These are phyloP conservation scores for Apodemia zela DNA, from an alignment of 2,888 invertebrate species.

Conservation along the genomic window DNA sequence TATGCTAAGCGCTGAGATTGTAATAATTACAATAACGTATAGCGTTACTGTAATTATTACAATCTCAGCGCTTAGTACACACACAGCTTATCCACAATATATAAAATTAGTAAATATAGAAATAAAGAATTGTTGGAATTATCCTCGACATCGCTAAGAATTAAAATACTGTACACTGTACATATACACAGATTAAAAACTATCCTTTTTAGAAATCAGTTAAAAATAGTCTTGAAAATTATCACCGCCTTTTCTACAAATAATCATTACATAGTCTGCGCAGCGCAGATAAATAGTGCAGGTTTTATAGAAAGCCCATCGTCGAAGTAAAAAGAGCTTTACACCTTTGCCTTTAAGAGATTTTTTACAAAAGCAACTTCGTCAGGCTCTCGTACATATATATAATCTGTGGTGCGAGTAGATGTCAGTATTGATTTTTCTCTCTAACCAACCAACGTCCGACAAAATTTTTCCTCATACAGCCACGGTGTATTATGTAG, in stretches of 20 bases:
- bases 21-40: too few relatives aligned
- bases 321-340: conserved; percentile 6
- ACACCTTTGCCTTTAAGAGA: conserved; percentile 3
- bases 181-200: neutral
- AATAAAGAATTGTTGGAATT: neutral
- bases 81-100: too few relatives aligned
- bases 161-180: neutral
- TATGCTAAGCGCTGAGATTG: too few relatives aligned
- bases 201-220: neutral
- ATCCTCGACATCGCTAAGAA: neutral
- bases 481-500: conserved; percentile 25
- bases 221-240: neutral
- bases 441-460: conserved; percentile 34
- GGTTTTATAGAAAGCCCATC: conserved; percentile 4
- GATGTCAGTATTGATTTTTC: conserved; percentile 38
- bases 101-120: neutral
- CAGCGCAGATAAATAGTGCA: conserved; percentile 16
- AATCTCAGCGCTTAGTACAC: too few relatives aligned
- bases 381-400: conserved; percentile 19
- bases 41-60: too few relatives aligned
- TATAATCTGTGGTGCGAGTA: conserved; percentile 25
- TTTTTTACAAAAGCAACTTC: neutral
- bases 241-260: conserved; percentile 4
- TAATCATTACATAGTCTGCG: conserved; percentile 11
- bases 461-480: conserved; percentile 30